Evolutionary conservation across 2,797 vertebrate species (phyloP), one percentile per base, ranked within the genome.

Genomic region (Alca torda): DNA sequence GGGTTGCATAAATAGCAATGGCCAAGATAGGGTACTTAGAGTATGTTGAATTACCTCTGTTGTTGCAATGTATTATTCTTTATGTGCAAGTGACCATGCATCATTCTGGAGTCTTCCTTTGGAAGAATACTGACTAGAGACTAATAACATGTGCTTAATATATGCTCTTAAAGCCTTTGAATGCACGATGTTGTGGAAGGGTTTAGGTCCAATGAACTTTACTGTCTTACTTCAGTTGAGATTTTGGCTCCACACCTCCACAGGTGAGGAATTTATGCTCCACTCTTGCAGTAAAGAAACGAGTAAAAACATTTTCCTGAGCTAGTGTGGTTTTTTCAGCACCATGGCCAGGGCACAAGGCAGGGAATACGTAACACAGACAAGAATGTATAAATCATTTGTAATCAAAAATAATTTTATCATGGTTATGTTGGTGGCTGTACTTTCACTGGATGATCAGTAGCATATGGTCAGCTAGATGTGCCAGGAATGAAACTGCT

Each of bases 301-400:
- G 3, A 9, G 12, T 23, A 15, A 45, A 41, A 30, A 5, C 13
- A 2, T 7, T 48, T 35, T 16, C 26, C 30, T 4, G 23, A 37
- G 16, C 4, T 6, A 0, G 0, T 23, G 18, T 59, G 43, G 6
- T 51, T 12, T 83, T 65, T 96, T 95, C 96, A 97, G 96, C 41
- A 96, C 96, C 96, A 95, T 28, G 95, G 96, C 35, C 94, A 97
- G 90, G 54, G 84, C 37, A 75, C 43, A 37, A 60, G 57, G 11
- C 8, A 1, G 10, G 46, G 51, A 10, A 4, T 25, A 3, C 0
- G 0, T 5, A 8, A 16, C 4, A 3, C 11, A 4, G 10, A 4
- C 7, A 2, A 15, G 26, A 46, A 31, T 2, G 5, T 28, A 3
- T 11, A 48, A 48, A n/a, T 48, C 1, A 3, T 56, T 79, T 41